Evolutionary conservation across 2,797 vertebrate genomes (phyloP).

Genomic region (Coendou prehensilis): DNA sequence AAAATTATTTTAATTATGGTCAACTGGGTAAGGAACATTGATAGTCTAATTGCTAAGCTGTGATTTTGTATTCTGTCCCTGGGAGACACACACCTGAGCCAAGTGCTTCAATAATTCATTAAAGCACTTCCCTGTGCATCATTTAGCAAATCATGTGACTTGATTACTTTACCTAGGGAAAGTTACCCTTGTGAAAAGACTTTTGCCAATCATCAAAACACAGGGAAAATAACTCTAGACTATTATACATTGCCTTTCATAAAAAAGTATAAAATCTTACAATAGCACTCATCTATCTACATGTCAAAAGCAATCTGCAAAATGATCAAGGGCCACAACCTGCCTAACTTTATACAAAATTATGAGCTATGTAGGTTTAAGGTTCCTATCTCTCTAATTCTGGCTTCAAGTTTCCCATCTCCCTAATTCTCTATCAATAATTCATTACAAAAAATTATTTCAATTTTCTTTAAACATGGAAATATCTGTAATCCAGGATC

Average conservation of each 20-base stretch:
- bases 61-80: constrained; percentile 73
- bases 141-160: constrained; percentile 83
- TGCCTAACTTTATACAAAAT: background rate
- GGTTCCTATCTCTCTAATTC: background rate
- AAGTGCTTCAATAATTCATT: constrained; percentile 81
- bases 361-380: background rate
- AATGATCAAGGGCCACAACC: background rate
- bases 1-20: constrained; percentile 82
- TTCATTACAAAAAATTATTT: background rate
- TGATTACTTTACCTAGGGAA: constrained; percentile 80
- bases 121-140: constrained; percentile 75
- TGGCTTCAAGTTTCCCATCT: background rate
- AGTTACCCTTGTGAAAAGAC: constrained; percentile 75
- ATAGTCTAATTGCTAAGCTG: constrained; percentile 75
- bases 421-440: background rate
- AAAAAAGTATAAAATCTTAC: background rate
- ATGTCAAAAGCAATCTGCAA: background rate
- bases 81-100: constrained; percentile 71
- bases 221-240: background rate
- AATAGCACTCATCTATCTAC: background rate
- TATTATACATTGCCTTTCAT: constrained; percentile 45
- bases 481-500: background rate
- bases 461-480: constrained; percentile 29
- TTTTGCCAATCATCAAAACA: constrained; percentile 69
- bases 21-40: constrained; percentile 77